Percentiles rank a stretch among this genome's conserved stretches.
These are phyloP conservation scores for Caenorhabditis tropicalis DNA, from an alignment of 1,140 invertebrate species.

Conservation along the genomic window DNA sequence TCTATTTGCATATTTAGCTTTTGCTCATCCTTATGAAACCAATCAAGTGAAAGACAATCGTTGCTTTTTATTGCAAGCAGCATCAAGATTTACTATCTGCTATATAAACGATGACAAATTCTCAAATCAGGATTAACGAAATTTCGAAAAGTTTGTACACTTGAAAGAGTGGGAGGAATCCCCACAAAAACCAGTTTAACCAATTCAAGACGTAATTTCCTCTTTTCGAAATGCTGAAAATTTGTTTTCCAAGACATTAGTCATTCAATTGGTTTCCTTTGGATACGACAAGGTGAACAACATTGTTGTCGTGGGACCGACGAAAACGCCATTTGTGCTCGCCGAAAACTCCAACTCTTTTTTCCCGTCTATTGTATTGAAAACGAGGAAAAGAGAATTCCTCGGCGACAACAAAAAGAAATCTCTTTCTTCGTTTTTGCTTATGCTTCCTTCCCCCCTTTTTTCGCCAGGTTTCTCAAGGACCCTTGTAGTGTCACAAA, in stretches of 20 bases:
- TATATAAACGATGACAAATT: neutral
- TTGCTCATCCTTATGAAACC: conserved; percentile 39
- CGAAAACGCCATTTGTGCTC: conserved; percentile 11
- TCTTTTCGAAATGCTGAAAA: neutral
- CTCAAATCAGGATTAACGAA: neutral
- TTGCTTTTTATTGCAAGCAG: neutral
- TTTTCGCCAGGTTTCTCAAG: conserved; percentile 21
- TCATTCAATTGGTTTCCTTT: conserved; percentile 1
- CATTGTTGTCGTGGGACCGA: neutral
- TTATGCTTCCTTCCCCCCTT: neutral
- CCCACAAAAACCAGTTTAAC: neutral
- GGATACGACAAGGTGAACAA: conserved; percentile 14
- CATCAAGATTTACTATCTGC: neutral
- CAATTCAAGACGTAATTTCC: neutral
- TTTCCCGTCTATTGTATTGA: conserved; percentile 31
- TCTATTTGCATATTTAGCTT: conserved; percentile 42
- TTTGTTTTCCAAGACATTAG: neutral
- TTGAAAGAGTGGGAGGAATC: neutral
- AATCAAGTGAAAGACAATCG: conserved; percentile 45
- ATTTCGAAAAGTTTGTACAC: neutral
- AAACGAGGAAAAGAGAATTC: neutral
- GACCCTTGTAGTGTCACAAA: conserved; percentile 14
- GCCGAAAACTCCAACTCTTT: conserved; percentile 21
- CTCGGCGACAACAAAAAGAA: conserved; percentile 32
- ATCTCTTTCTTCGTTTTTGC: neutral